These are phyloP conservation scores for Cyrtodaria siliqua DNA, from an alignment of 2,888 invertebrate genomes.

Conservation along the genomic window DNA sequence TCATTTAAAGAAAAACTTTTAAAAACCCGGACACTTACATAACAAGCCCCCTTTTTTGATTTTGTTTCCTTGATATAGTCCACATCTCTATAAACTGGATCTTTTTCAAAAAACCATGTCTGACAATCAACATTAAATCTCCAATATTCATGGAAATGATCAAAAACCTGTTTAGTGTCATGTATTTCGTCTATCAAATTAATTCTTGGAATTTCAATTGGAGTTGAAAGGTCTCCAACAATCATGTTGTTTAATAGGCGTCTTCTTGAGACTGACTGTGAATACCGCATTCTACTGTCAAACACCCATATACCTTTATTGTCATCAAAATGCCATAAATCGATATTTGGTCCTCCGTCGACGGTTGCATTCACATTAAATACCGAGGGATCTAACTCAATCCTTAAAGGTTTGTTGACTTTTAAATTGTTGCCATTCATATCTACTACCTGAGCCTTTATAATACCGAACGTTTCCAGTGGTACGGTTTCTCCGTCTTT, in stretches of 20 bases:
- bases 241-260: constrained; percentile 5
- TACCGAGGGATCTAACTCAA: constrained; percentile 32
- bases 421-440: constrained; percentile 16
- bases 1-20: constrained; percentile 14
- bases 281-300: constrained; percentile 24
- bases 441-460: constrained; percentile 28
- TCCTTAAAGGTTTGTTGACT: constrained; percentile 31
- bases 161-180: too few relatives aligned
- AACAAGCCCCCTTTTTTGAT: constrained; percentile 20
- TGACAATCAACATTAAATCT: too few relatives aligned
- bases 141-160: too few relatives aligned
- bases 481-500: constrained; percentile 27
- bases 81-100: constrained; percentile 1
- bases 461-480: constrained; percentile 48
- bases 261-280: background rate
- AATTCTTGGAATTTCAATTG: too few relatives aligned
- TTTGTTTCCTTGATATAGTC: background rate
- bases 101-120: too few relatives aligned
- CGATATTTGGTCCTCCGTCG: constrained; percentile 39
- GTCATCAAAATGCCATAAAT: constrained; percentile 40
- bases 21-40: constrained; percentile 28
- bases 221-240: too few relatives aligned
- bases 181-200: too few relatives aligned
- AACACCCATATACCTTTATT: constrained; percentile 56
- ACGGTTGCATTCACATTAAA: constrained; percentile 32